These are phyloP conservation scores for Huso huso DNA, from an alignment of 2,797 vertebrate species.

Conservation along the genomic window DNA sequence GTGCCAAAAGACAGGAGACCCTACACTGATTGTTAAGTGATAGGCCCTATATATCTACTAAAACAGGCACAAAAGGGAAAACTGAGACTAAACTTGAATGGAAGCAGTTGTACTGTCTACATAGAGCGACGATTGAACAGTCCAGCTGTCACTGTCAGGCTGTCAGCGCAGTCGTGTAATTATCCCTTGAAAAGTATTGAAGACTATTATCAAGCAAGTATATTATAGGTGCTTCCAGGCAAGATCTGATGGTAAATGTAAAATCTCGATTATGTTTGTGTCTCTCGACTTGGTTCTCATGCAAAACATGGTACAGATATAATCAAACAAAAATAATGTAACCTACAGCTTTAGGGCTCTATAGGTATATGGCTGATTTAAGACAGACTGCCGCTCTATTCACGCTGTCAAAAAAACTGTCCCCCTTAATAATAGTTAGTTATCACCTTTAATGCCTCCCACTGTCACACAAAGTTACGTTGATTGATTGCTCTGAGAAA, in stretches of 20 bases:
- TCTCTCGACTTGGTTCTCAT: constrained; percentile 40
- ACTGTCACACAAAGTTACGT: constrained; percentile 21
- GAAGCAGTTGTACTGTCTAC: constrained; percentile 44
- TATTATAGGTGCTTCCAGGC: constrained; percentile 46
- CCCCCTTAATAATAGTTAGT: constrained; percentile 22
- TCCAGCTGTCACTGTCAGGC: constrained; percentile 42
- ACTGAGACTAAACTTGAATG: constrained; percentile 51
- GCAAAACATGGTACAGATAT: too few relatives aligned
- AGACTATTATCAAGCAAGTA: constrained; percentile 42
- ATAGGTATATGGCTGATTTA: too few relatives aligned
- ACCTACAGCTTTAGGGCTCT: too few relatives aligned
- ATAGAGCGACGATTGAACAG: constrained; percentile 15
- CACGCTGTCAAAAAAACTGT: constrained; percentile 14
- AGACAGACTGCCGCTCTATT: too few relatives aligned
- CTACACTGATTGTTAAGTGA: constrained; percentile 26
- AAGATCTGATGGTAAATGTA: constrained; percentile 36
- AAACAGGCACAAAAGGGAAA: constrained; percentile 32
- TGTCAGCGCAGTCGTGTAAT: constrained; percentile 59
- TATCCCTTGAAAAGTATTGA: constrained; percentile 51
- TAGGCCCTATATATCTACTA: constrained; percentile 26
- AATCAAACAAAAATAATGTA: too few relatives aligned
- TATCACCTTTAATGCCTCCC: constrained; percentile 41
- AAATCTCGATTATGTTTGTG: constrained; percentile 45
- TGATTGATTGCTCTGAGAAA: too few relatives aligned
- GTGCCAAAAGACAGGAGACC: too few relatives aligned